phyloP scores from a whole-genome alignment of 2,113 vertebrate genomes.

The Elachura formosa region DNA sequence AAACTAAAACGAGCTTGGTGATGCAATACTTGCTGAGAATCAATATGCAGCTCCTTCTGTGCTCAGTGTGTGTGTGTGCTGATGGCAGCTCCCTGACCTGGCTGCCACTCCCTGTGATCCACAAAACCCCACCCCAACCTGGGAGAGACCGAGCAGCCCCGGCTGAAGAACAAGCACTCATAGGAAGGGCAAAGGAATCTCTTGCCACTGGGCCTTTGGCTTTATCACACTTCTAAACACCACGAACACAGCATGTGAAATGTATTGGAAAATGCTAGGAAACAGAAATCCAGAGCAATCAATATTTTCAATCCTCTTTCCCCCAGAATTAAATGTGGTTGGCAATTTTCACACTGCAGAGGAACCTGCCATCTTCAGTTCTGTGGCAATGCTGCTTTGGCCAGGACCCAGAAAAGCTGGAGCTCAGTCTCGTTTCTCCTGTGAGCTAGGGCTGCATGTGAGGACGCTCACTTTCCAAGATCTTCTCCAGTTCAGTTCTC shows the following conservation, averaged over 20 bases:
- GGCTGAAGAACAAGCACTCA: fast-evolving
- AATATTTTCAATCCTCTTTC: not conserved
- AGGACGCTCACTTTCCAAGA: not conserved
- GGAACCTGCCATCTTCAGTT: not conserved
- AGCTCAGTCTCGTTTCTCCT: not conserved
- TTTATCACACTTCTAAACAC: not conserved
- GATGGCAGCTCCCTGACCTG: not conserved
- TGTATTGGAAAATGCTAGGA: not conserved
- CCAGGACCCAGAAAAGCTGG: not conserved
- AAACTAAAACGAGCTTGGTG: not conserved
- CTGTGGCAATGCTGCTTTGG: not conserved
- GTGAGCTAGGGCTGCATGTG: not conserved
- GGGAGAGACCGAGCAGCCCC: not conserved
- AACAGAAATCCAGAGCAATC: not conserved
- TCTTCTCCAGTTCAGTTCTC: not conserved
- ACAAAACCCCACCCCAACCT: not conserved
- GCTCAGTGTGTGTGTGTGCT: not conserved
- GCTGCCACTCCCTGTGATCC: not conserved
- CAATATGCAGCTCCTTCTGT: not conserved
- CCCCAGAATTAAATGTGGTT: not conserved
- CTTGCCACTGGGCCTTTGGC: not conserved
- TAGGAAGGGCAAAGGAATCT: not conserved
- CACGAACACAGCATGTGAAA: not conserved
- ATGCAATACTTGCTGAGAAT: not conserved
- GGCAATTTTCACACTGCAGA: not conserved